Evolutionary conservation across 2,888 invertebrate genomes (phyloP).

Genomic region (Eristalinus sepulchralis): DNA sequence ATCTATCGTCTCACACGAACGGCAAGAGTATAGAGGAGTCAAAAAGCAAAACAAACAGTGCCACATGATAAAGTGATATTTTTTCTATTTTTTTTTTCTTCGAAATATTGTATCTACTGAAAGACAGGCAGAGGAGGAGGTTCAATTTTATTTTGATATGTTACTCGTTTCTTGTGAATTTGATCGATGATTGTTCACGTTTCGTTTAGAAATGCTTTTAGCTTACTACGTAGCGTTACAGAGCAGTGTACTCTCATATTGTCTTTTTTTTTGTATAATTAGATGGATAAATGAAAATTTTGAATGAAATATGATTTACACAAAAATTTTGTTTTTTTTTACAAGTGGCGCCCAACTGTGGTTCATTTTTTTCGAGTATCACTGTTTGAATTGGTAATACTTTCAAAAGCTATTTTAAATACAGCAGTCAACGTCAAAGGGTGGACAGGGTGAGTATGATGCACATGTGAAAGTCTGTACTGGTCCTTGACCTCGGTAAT

Average conservation of each 20-base stretch:
- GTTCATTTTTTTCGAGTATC: too few relatives aligned
- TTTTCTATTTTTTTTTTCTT: background rate
- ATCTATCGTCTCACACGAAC: conserved; percentile 68
- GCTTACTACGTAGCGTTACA: conserved; percentile 11
- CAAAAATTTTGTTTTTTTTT: too few relatives aligned
- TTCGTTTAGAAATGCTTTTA: conserved; percentile 40
- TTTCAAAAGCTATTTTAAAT: too few relatives aligned
- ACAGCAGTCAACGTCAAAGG: too few relatives aligned
- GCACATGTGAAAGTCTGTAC: too few relatives aligned
- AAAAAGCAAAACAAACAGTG: conserved; percentile 73
- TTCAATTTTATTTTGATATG: conserved; percentile 25
- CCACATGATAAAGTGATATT: conserved; percentile 74
- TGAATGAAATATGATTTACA: conserved; percentile 38
- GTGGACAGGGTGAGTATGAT: too few relatives aligned
- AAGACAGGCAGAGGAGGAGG: background rate
- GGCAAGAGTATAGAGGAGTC: conserved; percentile 74
- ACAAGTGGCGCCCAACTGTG: too few relatives aligned
- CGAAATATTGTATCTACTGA: conserved; percentile 17
- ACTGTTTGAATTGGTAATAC: too few relatives aligned
- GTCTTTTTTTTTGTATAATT: conserved; percentile 32
- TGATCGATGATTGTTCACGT: conserved; percentile 40
- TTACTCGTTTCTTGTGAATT: conserved; percentile 56
- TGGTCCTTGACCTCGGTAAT: too few relatives aligned
- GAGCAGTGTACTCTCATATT: conserved; percentile 9
- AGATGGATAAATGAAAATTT: conserved; percentile 36